Conservation (phyloP, 1,140 invertebrate genomes). For the Diuraphis noxia region DNA sequence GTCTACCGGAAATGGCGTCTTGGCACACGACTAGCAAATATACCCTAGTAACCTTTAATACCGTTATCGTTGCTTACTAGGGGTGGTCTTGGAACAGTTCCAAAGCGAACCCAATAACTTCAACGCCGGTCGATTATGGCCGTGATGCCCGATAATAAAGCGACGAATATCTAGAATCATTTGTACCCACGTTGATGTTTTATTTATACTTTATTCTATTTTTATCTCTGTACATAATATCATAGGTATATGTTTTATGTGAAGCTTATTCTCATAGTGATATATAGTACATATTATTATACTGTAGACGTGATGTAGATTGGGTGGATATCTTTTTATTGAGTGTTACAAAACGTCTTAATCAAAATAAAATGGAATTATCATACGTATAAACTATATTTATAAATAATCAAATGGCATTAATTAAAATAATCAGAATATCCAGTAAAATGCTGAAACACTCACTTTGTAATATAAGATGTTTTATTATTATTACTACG, state of each 20-base stretch:
- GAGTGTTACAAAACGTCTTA: not conserved
- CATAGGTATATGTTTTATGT: not conserved
- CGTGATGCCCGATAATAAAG: not conserved
- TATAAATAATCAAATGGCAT: not conserved
- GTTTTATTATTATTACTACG: no score
- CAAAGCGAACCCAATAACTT: constrained; percentile 51
- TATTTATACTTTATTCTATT: constrained; percentile 23
- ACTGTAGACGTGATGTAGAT: no score
- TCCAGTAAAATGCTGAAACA: not conserved
- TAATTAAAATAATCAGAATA: not conserved
- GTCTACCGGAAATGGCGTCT: constrained; percentile 43
- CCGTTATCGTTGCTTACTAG: constrained; percentile 32
- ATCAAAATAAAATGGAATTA: not conserved
- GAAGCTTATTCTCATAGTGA: not conserved
- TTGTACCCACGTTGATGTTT: not conserved
- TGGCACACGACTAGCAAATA: constrained; percentile 37
- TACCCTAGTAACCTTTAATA: constrained; percentile 48
- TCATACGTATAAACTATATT: not conserved
- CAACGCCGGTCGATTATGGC: constrained; percentile 43
- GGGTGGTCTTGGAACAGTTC: constrained; percentile 23
- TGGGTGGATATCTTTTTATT: no score
- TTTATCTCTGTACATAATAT: not conserved
- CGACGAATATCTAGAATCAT: constrained; percentile 44
- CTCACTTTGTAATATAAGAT: not conserved
- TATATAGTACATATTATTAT: not conserved